Percentiles rank a stretch among this genome's conserved stretches.
Evolutionary conservation across 1,140 invertebrate species (phyloP).

Genomic region (Drosophila teissieri): DNA sequence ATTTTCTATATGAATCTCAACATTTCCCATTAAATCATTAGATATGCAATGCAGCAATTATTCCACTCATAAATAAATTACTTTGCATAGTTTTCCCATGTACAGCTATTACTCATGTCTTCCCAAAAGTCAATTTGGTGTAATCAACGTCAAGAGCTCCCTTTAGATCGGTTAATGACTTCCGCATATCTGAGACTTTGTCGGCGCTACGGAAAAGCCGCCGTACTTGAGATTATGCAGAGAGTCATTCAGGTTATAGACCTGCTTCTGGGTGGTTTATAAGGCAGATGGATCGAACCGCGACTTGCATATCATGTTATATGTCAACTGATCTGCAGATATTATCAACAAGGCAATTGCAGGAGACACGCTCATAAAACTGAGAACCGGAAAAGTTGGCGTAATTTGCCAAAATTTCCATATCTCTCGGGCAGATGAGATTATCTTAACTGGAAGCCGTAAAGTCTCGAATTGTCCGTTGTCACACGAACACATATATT

Average conservation of each 20-base stretch:
- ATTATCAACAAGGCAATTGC: slow-evolving; percentile 49
- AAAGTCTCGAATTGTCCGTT: slow-evolving; percentile 52
- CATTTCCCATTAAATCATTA: slow-evolving; percentile 27
- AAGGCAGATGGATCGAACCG: not conserved
- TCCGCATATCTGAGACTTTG: slow-evolving; percentile 55
- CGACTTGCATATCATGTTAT: slow-evolving; percentile 6
- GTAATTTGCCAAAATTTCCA: slow-evolving; percentile 62
- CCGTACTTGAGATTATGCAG: slow-evolving; percentile 72
- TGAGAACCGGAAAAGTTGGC: slow-evolving; percentile 52
- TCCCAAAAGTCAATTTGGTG: slow-evolving; percentile 37
- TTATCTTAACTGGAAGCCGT: slow-evolving; percentile 64
- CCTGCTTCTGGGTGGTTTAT: slow-evolving; percentile 4
- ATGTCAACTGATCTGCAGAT: slow-evolving; percentile 11
- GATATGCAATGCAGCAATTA: slow-evolving; percentile 16
- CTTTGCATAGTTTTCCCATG: slow-evolving; percentile 20
- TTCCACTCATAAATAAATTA: slow-evolving; percentile 12
- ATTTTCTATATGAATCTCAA: too few relatives aligned
- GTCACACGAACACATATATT: slow-evolving; percentile 56
- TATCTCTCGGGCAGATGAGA: slow-evolving; percentile 37
- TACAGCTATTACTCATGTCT: slow-evolving; percentile 11
- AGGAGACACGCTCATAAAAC: slow-evolving; percentile 1
- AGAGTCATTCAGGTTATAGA: slow-evolving; percentile 32
- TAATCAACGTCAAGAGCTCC: slow-evolving; percentile 17
- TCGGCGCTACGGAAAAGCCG: slow-evolving; percentile 41
- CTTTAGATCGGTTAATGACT: slow-evolving; percentile 39